Base-by-base conservation (phyloP, 2,113 vertebrate species). In the Euleptes europaea region DNA sequence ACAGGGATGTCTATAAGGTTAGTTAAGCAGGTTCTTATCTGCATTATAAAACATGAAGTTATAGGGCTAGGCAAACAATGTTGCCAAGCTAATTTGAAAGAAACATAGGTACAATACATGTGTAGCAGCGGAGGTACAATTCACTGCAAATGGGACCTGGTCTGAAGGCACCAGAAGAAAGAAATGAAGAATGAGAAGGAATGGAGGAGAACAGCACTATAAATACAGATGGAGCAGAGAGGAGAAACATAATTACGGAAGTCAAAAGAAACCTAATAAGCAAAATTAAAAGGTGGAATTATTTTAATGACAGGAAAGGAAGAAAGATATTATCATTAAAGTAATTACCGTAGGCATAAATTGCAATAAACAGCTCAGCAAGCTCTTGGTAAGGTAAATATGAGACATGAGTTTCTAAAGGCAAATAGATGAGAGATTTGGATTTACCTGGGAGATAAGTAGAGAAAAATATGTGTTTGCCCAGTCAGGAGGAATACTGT, bases 21-120 rank as follows among this genome's bases (percentile, higher is more conserved):
- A 84, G 87, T 83, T 76, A 47, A 88, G 19, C 83, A 85, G 82
- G 85, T 90, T 88, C 84, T 88, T 88, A 82, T 63, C 84, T 91
- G 81, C 83, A 88, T 92, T 60, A 31, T 42, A 21, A 5, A 83
- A 92, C 89, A 86, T 11, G 82, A 78, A 83, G 88, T 28, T 78
- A 83, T 88, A 84, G 33, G 85, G 83, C 90, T 90, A 89, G n/a
- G 70, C 47, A 86, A 78, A 89, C 86, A 67, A 89, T 85, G 89
- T 82, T 85, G 91, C 91, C 79, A 85, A 90, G 90, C 84, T 31
- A 76, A 91, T 88, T 72, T 82, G 67, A 31, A 71, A 57, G 33
- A 72, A 31, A 72, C 60, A 57, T 51, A 38, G n/a, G 47, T 21
- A 35, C 23, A 51, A 15, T 33, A 47, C 6, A 13, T 35, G 17